Evolutionary conservation across 2,797 vertebrate genomes (phyloP), one percentile per base, ranked within the genome.

Genomic region (Eulemur rubriventer): DNA sequence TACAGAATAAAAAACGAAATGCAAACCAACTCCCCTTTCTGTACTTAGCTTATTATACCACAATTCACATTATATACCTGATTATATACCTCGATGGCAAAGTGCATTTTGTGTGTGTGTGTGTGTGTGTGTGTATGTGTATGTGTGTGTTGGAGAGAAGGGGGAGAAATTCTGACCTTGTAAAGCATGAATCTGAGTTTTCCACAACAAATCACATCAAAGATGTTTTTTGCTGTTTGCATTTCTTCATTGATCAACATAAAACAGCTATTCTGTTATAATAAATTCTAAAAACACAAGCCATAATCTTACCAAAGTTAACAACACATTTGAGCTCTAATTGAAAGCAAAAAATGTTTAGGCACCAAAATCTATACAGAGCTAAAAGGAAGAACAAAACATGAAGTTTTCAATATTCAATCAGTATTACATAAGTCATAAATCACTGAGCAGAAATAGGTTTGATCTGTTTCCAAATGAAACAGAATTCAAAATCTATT

Each of bases 381-480:
- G 65, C n/a, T 95, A 87, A 91, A 80, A 92, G 26, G 26, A 93
- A 78, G 38, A 91, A 89, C 9, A 95, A 81, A 81, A 78, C 30
- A 96, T 20, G 12, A 72, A 30, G 38, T 87, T 93, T 94, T 91
- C 82, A 91, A 70, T 87, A 89, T 92, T 67, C 65, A 61, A 61
- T 91, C 86, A 88, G 52, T 87, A 79, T 43, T 84, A 94, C 59
- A 89, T 95, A 97, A 94, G 61, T 89, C 76, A 94, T 82, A 93
- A 96, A 91, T 93, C 96, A 94, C 70, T 91, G 72, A 95, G 79
- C 52, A 97, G 70, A 96, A 94, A 82, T 35, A 70, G 59, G 50
- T 80, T 96, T 96, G 30, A 84, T 94, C 41, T 91, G 59, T 87
- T 92, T 96, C 57, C 86, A 96, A 96, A 95, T 63, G 82, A 94